Base-by-base conservation (phyloP, 2,888 invertebrate genomes). In the Yponomeuta evonymella region DNA sequence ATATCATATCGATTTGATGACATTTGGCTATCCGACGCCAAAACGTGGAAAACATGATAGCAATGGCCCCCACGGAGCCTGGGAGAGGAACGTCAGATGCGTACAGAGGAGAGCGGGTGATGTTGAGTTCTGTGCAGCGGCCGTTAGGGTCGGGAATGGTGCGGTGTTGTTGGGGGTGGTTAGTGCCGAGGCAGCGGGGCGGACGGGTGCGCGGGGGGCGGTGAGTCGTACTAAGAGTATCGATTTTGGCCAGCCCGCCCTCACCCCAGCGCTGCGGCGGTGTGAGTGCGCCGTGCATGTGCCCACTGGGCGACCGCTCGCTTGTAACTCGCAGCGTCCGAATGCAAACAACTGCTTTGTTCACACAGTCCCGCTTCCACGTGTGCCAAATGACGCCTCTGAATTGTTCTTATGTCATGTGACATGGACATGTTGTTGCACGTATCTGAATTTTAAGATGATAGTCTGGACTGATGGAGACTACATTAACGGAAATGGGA, bases 161-260 rank as follows among this genome's bases (percentile, higher is more conserved):
- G 80, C 81, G 85, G 78, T 63, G n/a, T 70, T 86, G 86, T 89
- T 89, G 79, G 83, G 89, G 88, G 86, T 90, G 89, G 90, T 90
- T 90, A 89, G 89, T 88, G 86, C 87, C 83, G 85, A 79, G 82
- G 82, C 83, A 77, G 85, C 81, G 65, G 71, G 82, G 84, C 75
- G 76, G 83, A 80, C 77, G 80, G 74, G 79, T 72, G 87, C 81
- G 89, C 79, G 83, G 79, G 82, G 77, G 76, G 83, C 78, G 78
- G 84, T 84, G 79, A 79, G 83, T 89, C 88, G 88, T 86, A 88
- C 90, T 84, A 85, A 86, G 82, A 89, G 84, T 92, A 92, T 92
- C 92, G 92, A 92, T 92, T 91, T 92, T 90, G 83, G 86, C 81
- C 85, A 84, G 87, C 85, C 89, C 89, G 85, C 89, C 85, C 90